Conservation (phyloP, 2,797 vertebrate genomes). For the Yasuhikotakia modesta region DNA sequence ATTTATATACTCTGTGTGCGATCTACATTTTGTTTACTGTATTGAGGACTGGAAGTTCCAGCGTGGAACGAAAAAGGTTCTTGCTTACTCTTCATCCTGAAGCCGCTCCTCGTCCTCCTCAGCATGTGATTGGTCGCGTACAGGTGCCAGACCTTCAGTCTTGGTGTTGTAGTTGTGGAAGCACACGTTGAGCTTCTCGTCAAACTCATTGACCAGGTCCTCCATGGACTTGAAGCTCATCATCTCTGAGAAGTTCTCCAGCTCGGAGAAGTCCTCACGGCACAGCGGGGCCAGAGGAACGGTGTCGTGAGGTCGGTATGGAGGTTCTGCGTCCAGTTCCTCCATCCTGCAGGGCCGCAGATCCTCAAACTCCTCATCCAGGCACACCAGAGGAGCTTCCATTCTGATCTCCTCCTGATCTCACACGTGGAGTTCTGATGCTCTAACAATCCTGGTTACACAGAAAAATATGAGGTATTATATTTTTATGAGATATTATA, state of each 20-base stretch:
- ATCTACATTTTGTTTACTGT: too few relatives aligned
- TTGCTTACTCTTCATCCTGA: conserved; percentile 90
- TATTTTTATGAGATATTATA: too few relatives aligned
- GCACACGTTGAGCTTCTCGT: conserved; percentile 94
- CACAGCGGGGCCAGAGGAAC: conserved; percentile 72
- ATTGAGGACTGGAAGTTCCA: background rate
- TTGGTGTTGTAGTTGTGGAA: conserved; percentile 96
- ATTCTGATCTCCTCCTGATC: conserved; percentile 71
- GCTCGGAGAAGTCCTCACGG: conserved; percentile 89
- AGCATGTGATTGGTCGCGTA: conserved; percentile 84
- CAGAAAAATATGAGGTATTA: conserved; percentile 64
- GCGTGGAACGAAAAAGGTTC: background rate
- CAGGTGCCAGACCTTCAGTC: conserved; percentile 88
- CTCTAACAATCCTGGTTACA: conserved; percentile 41
- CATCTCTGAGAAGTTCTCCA: conserved; percentile 96
- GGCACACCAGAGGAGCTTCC: conserved; percentile 91
- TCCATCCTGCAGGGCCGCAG: conserved; percentile 83
- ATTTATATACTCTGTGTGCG: too few relatives aligned
- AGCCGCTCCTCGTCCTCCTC: conserved; percentile 89
- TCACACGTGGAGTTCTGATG: conserved; percentile 29
- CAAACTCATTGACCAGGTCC: conserved; percentile 93
- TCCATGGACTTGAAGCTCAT: conserved; percentile 98
- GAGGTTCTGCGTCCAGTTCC: conserved; percentile 72
- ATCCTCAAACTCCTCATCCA: conserved; percentile 94
- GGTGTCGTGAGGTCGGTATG: conserved; percentile 61